Base-by-base conservation (phyloP, 2,113 vertebrate species). In the Eptatretus burgeri region DNA sequence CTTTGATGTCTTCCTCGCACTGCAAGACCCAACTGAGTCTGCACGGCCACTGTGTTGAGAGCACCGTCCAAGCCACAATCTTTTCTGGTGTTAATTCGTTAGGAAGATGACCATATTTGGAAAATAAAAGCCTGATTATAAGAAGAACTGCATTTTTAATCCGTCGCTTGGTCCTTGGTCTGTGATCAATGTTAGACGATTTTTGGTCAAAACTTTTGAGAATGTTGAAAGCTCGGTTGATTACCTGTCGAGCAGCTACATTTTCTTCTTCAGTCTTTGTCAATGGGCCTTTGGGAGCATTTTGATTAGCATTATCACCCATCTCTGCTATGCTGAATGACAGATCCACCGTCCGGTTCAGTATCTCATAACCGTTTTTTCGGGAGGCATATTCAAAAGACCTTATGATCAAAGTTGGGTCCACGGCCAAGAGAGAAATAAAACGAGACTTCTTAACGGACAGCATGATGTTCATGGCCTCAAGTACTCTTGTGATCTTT, bases 11-110 rank as follows among this genome's bases (percentile, higher is more conserved):
- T 51, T 91, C 81, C 49, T 79, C 64, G 68, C 87, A 86, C 64
- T 88, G 84, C 53, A 91, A 70, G 1, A 75, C 74, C 88, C 87
- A 95, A 64, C 85, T 93, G 53, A 95, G 70, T 7, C 84, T 79
- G 63, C 88, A 87, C 0, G 85, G 88, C 88, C 88, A 95, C 19
- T 75, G 78, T 53, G 84, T 82, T 1, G 79, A 80, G 60, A 93
- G 51, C 49, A 89, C 77, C 20, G 87, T 80, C 87, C 87, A 95
- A 0, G 84, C 82, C 13, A 81, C 80, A 0, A 83, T 70, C 8
- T 71, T 50, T 10, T 79, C 72, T 16, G 70, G 66, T 5, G 74
- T 68, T 1, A 72, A 67, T 2, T 71, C 51, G 53, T 76, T 66
- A 8, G n/a, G 64, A 12, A 68, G 64, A 41, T 75, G 68, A 2